Evolutionary conservation across 2,888 invertebrate species (phyloP).

Genomic region (Drosophila hamatofila): DNA sequence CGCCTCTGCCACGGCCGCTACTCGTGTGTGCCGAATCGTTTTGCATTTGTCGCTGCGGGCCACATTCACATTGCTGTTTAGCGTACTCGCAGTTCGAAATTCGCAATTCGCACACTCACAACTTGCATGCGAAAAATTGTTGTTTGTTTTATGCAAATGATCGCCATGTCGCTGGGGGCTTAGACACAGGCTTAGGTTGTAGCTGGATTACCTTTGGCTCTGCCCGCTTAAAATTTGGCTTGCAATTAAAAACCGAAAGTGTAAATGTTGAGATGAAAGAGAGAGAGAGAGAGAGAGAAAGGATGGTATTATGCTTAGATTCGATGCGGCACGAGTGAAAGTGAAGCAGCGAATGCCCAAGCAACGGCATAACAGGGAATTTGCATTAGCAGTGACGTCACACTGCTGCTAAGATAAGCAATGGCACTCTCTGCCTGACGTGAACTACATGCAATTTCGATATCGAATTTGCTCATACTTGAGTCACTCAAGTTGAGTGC

Average conservation of each 20-base stretch:
- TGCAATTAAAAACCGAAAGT: constrained; percentile 77
- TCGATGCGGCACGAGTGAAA: constrained; percentile 41
- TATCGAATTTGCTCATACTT: neutral
- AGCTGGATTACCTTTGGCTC: constrained; percentile 39
- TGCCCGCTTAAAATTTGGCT: constrained; percentile 48
- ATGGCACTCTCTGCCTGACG: neutral
- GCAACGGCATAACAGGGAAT: neutral
- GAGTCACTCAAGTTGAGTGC: too few relatives aligned
- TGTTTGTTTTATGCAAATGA: constrained; percentile 81
- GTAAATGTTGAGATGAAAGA: constrained; percentile 50
- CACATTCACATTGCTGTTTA: constrained; percentile 53
- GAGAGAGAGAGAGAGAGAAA: constrained; percentile 25
- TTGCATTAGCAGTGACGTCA: constrained; percentile 22
- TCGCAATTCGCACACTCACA: constrained; percentile 40
- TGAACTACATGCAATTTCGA: neutral
- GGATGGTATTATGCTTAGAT: constrained; percentile 30
- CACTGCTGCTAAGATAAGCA: neutral
- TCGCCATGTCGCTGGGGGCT: constrained; percentile 53
- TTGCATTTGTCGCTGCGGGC: constrained; percentile 69
- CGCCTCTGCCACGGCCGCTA: constrained; percentile 19
- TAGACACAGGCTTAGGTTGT: constrained; percentile 15
- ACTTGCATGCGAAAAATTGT: constrained; percentile 52
- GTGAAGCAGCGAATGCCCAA: constrained; percentile 34
- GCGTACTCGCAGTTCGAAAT: constrained; percentile 22
- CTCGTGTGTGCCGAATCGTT: constrained; percentile 67